These are phyloP conservation scores for Sebastolobus alascanus DNA, from an alignment of 2,797 vertebrate genomes.

Conservation along the genomic window DNA sequence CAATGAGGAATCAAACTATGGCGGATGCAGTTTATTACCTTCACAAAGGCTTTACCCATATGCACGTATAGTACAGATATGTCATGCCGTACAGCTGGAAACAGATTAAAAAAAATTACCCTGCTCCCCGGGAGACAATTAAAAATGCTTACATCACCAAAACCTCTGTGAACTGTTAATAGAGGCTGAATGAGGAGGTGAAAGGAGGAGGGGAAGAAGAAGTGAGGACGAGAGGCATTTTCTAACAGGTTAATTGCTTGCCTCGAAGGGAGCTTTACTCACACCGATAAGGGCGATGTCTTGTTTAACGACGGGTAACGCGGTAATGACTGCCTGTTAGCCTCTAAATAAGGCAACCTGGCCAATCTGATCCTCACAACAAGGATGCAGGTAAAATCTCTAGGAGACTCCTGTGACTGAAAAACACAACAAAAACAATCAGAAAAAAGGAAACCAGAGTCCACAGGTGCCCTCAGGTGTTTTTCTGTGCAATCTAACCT, in stretches of 20 bases:
- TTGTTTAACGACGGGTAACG: slow-evolving; percentile 33
- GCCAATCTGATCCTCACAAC: slow-evolving; percentile 31
- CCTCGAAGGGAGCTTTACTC: slow-evolving; percentile 62
- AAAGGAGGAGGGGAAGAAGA: slow-evolving; percentile 38
- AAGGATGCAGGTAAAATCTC: slow-evolving; percentile 21
- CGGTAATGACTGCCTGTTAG: slow-evolving; percentile 41
- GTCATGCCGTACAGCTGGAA: slow-evolving; percentile 29
- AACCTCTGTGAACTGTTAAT: slow-evolving; percentile 47
- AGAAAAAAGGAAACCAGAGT: neutral
- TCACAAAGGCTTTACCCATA: slow-evolving; percentile 27
- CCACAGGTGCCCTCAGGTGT: slow-evolving; percentile 16
- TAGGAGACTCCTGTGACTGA: slow-evolving; percentile 4
- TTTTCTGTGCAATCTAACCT: neutral
- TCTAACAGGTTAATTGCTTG: slow-evolving; percentile 68
- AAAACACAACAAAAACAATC: slow-evolving; percentile 24
- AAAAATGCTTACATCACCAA: slow-evolving; percentile 55
- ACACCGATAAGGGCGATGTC: slow-evolving; percentile 51
- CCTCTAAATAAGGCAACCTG: slow-evolving; percentile 48
- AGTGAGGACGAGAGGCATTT: slow-evolving; percentile 33
- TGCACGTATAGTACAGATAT: slow-evolving; percentile 17
- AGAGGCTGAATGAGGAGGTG: slow-evolving; percentile 35
- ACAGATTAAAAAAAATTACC: slow-evolving; percentile 18
- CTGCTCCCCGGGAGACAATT: slow-evolving; percentile 43
- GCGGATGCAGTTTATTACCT: slow-evolving; percentile 28
- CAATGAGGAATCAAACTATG: slow-evolving; percentile 39